Base-by-base conservation (phyloP, 2,797 vertebrate genomes). In the Cheirogaleus major region DNA sequence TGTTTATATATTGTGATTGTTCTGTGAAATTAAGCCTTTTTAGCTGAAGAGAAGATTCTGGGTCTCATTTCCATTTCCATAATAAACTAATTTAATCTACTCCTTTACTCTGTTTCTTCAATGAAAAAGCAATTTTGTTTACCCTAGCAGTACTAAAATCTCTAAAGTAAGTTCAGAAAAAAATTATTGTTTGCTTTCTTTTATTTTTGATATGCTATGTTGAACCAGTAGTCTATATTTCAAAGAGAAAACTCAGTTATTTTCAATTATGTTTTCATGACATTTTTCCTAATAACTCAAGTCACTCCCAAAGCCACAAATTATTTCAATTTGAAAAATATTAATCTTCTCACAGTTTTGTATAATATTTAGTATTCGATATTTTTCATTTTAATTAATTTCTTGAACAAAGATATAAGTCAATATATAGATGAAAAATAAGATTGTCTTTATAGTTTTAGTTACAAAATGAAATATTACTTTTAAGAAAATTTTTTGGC, bases 101-200 rank as follows among this genome's bases (percentile, higher is more conserved):
- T 48, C 7, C 23, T 73, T 80, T 76, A 89, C 30, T 80, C 9
- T 69, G 3, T 52, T 75, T 5, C 32, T 95, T 95, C 17, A 69
- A 69, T 73, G 45, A 88, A 78, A 94, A 96, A 38, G n/a, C 22
- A 70, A 57, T 87, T 93, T 69, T 93, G 7, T 52, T 91, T 93
- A 43, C 8, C 9, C 0, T 52, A 48, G n/a, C 7, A 45, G 18
- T 41, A 81, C 50, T 45, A 65, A 72, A 38, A 2, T 41, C 0
- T 79, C 41, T 78, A 79, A 93, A 67, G 43, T 82, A 63, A 59
- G 3, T 92, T 87, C 17, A 61, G 67, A 84, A 72, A 43, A 69
- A 63, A 83, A 69, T 52, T 88, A 41, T 93, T 38, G 57, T 59
- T 59, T 86, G 4, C 4, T 91, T 88, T 3, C 5, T 86, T 70